Conservation (phyloP, 2,113 vertebrate genomes). For the Leuciscus idus region DNA sequence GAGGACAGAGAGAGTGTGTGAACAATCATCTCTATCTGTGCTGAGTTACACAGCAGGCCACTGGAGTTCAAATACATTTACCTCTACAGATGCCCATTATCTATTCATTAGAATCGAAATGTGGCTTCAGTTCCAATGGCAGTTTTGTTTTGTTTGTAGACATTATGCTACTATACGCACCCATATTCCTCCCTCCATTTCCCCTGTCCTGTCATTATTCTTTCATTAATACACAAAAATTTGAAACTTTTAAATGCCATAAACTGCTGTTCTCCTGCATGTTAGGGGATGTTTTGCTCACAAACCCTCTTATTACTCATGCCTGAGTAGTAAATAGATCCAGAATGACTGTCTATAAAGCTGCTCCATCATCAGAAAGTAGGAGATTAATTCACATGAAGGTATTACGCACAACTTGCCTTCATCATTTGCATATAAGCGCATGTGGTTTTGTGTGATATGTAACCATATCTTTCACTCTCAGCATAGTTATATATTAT, state of each 20-base stretch:
- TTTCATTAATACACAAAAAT: not conserved
- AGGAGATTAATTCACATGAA: not conserved
- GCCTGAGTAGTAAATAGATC: too few species aligned
- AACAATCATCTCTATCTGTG: not conserved
- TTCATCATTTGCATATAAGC: not conserved
- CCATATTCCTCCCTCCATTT: not conserved
- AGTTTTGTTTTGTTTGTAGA: not conserved
- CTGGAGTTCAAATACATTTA: not conserved
- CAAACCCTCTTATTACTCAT: not conserved
- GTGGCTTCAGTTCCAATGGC: not conserved
- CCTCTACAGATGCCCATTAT: not conserved
- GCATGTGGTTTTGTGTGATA: not conserved
- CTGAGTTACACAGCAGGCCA: not conserved
- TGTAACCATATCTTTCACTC: not conserved
- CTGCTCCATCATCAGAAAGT: not conserved
- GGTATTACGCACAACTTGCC: too few species aligned
- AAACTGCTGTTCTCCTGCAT: not conserved
- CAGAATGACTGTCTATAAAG: too few species aligned
- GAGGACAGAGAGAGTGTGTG: conserved; percentile 8
- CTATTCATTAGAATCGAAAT: not conserved
- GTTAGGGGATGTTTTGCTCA: not conserved
- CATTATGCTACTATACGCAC: not conserved
- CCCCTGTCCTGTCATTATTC: not conserved
- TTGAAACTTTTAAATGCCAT: not conserved
- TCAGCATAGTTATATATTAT: not conserved